Percentiles rank a stretch among this genome's conserved stretches.
These are phyloP conservation scores for Nycticryphes semicollaris DNA, from an alignment of 2,113 vertebrate genomes.

Conservation along the genomic window DNA sequence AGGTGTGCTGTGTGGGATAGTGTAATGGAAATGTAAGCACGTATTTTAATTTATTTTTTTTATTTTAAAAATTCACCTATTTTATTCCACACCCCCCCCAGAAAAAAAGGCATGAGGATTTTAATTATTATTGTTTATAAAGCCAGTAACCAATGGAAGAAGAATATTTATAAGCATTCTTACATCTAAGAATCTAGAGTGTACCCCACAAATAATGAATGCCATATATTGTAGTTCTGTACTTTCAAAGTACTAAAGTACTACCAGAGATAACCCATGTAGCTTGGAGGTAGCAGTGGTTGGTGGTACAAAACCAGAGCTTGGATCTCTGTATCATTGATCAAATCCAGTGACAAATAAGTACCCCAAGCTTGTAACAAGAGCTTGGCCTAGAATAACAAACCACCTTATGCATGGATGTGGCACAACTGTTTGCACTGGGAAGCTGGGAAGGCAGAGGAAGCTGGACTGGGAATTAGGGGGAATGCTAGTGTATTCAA, in stretches of 20 bases:
- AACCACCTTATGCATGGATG: neutral
- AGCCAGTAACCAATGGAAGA: neutral
- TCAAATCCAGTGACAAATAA: neutral
- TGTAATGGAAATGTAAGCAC: neutral
- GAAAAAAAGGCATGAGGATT: neutral
- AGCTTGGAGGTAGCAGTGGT: neutral
- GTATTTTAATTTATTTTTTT: neutral
- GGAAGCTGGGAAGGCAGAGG: neutral
- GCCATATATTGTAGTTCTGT: neutral
- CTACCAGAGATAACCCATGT: neutral
- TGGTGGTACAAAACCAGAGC: neutral
- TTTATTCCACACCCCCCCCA: neutral
- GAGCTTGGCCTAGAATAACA: neutral
- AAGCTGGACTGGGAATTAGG: neutral
- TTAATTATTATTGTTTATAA: neutral
- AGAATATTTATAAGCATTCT: neutral
- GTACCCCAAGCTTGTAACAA: neutral
- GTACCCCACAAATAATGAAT: neutral
- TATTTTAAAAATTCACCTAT: neutral
- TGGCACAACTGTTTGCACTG: neutral
- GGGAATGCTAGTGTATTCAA: neutral
- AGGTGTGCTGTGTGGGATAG: accelerated
- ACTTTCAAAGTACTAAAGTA: neutral
- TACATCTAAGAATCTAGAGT: neutral
- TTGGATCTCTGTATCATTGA: neutral